Evolutionary conservation across 2,113 vertebrate genomes (phyloP), one percentile per base, ranked within the genome.

Genomic region (Crotophaga sulcirostris): DNA sequence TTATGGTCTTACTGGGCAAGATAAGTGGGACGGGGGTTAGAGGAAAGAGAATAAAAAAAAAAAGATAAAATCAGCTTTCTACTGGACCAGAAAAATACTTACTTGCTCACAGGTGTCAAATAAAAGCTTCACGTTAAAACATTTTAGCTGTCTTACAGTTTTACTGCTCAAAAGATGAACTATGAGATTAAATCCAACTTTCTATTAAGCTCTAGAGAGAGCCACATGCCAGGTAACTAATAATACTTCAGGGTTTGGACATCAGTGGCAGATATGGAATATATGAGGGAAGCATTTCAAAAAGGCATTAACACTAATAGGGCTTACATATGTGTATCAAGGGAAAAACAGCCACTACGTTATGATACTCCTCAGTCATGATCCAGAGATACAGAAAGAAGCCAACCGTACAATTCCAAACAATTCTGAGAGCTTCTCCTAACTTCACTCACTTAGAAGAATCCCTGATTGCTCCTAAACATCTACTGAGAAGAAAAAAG

Each of bases 111-210:
- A 82, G 36, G 79, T 82, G 73, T 78, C 81, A 79, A 64, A 81
- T 90, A 91, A 91, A 94, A 94, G 91, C 74, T 95, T 77, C 45
- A 24, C 1, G 1, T 93, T 87, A 82, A 60, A 91, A 67, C 60
- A 92, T 67, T 92, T 94, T 89, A 95, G 80, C 93, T 78, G 34
- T 67, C 42, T 88, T 90, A 89, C 76, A 81, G 56, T 92, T 96
- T 95, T 92, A 96, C 52, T 45, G 44, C 77, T 84, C 72, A 52
- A 58, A 93, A 84, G 76, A 77, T 77, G 69, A 94, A 94, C 76
- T 86, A 38, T 36, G 45, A 75, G 88, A 93, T 94, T 94, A 96
- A 96, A 94, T 76, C 44, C 63, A 80, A 60, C 66, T 94, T 94
- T 73, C 87, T 73, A 60, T 84, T 90, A 93, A 89, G 19, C 91